Percentiles rank a stretch among this genome's conserved stretches.
Conservation (phyloP, 2,797 vertebrate genomes). For the Gambusia yucatana region DNA sequence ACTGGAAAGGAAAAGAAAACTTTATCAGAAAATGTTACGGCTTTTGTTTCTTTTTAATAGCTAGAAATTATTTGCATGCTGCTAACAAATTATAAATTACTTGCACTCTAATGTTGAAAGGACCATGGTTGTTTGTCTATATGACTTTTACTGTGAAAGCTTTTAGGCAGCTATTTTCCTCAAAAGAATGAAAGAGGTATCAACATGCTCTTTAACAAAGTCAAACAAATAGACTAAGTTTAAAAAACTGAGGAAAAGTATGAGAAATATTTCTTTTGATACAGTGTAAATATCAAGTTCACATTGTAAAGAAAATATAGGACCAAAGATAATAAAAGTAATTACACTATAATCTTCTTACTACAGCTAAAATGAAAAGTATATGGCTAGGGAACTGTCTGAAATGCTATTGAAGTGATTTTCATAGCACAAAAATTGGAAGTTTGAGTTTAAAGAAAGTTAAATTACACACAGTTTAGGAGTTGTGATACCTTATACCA, state of each 20-base stretch:
- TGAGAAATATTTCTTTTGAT: background rate
- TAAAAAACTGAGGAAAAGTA: background rate
- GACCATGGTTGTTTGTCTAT: background rate
- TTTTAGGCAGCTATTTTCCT: background rate
- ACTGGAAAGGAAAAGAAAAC: constrained; percentile 21
- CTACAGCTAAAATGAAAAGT: background rate
- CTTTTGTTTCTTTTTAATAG: background rate
- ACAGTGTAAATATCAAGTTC: background rate
- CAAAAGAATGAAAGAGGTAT: background rate
- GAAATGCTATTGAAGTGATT: background rate
- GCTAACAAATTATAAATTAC: background rate
- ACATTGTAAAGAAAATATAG: background rate
- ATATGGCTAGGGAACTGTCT: background rate
- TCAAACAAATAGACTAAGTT: background rate
- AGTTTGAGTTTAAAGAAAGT: background rate
- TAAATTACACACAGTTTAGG: background rate
- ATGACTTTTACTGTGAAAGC: background rate
- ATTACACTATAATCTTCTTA: background rate
- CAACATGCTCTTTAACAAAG: background rate
- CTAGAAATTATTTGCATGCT: background rate
- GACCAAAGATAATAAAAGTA: background rate
- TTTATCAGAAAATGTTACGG: background rate
- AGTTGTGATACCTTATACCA: background rate
- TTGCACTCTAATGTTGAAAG: background rate
- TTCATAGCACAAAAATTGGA: background rate